A percentile compares a stretch with the other conserved stretches of the same genome.
Conservation (phyloP, 2,113 vertebrate genomes). For the Hydrolagus affinis region DNA sequence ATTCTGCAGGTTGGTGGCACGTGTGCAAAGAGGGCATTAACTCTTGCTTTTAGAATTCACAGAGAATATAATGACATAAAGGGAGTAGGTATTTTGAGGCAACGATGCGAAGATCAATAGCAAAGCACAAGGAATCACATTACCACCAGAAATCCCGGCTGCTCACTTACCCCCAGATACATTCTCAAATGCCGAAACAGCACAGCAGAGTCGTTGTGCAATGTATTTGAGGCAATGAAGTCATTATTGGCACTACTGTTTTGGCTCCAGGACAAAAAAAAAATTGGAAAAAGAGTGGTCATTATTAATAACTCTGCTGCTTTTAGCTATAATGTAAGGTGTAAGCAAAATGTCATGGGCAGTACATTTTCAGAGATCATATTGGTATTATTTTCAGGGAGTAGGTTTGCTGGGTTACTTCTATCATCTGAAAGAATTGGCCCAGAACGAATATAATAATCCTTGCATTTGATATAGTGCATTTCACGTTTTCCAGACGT, state of each 20-base stretch:
- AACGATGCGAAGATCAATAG: background rate
- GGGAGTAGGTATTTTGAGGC: background rate
- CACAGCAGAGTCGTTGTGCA: constrained; percentile 28
- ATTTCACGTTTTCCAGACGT: too few species aligned
- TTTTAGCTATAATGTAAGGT: constrained; percentile 45
- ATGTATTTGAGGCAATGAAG: constrained; percentile 47
- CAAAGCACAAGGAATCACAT: background rate
- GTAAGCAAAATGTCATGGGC: constrained; percentile 51
- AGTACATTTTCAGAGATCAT: constrained; percentile 50
- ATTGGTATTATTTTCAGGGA: constrained; percentile 12
- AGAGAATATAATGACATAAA: constrained; percentile 9
- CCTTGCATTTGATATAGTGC: too few species aligned
- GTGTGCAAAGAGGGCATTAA: background rate
- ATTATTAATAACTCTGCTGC: constrained; percentile 48
- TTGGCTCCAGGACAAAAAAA: constrained; percentile 50
- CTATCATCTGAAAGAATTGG: background rate
- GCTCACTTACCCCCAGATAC: constrained; percentile 7
- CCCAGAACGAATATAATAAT: too few species aligned
- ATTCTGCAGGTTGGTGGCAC: background rate
- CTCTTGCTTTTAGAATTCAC: background rate
- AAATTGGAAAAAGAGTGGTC: constrained; percentile 47
- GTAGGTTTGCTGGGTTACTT: background rate
- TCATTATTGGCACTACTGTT: constrained; percentile 65
- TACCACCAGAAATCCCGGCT: background rate
- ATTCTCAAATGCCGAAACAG: constrained; percentile 24